These are phyloP conservation scores for Calypte anna DNA, from an alignment of 2,113 vertebrate species.

Conservation along the genomic window DNA sequence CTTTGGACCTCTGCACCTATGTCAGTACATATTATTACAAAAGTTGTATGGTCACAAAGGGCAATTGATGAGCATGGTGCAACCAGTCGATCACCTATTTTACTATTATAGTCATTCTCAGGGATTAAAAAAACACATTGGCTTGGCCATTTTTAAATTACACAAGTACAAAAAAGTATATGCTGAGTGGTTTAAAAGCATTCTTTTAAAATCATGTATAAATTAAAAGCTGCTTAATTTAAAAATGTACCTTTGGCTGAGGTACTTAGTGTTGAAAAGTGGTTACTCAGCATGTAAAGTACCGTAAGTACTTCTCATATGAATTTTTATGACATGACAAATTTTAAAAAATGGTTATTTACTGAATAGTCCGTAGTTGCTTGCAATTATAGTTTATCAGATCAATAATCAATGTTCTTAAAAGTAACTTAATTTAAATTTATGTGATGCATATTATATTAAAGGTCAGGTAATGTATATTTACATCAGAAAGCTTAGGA, in stretches of 20 bases:
- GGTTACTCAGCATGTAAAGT: slow-evolving; percentile 63
- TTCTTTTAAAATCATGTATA: slow-evolving; percentile 20
- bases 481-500: slow-evolving; percentile 32
- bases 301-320: slow-evolving; percentile 51
- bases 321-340: slow-evolving; percentile 50
- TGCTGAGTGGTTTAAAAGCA: slow-evolving; percentile 32
- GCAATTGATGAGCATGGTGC: not conserved
- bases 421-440: slow-evolving; percentile 68
- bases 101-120: not conserved
- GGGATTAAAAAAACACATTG: not conserved
- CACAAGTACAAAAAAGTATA: not conserved
- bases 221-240: slow-evolving; percentile 73
- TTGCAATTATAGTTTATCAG: slow-evolving; percentile 56
- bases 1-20: not conserved
- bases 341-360: slow-evolving; percentile 60
- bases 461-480: slow-evolving; percentile 38
- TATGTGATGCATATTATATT: slow-evolving; percentile 34
- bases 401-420: slow-evolving; percentile 72
- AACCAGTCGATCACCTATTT: not conserved
- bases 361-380: slow-evolving; percentile 41
- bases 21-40: not conserved
- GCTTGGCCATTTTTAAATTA: slow-evolving; percentile 35
- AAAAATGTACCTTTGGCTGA: slow-evolving; percentile 68
- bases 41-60: slow-evolving; percentile 32
- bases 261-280: slow-evolving; percentile 61